Evolutionary conservation across 2,888 invertebrate genomes (phyloP).

Genomic region (Drosophila borealis): DNA sequence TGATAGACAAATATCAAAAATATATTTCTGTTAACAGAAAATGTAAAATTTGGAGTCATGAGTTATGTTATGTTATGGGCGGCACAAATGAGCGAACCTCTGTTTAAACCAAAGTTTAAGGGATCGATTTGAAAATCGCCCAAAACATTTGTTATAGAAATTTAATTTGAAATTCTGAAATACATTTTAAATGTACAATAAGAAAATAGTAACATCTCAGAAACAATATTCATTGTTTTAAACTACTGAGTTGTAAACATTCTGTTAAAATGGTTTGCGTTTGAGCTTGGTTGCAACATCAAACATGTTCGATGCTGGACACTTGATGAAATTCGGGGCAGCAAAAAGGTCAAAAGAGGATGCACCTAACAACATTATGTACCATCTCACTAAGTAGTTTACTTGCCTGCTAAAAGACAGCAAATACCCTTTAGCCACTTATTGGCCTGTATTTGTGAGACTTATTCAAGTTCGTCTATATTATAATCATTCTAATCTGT

Average conservation of each 20-base stretch:
- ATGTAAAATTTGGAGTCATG: not conserved
- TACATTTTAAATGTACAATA: too few species aligned
- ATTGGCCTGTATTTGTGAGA: not conserved
- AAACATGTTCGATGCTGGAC: conserved; percentile 44
- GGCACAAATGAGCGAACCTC: too few species aligned
- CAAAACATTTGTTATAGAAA: too few species aligned
- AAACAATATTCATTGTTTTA: too few species aligned
- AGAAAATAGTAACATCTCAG: too few species aligned
- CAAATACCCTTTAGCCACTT: not conserved
- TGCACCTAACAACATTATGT: conserved; percentile 29
- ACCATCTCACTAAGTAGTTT: not conserved
- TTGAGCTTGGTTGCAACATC: conserved; percentile 20
- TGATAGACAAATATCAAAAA: conserved; percentile 12
- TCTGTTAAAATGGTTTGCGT: conserved; percentile 16
- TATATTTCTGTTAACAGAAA: not conserved
- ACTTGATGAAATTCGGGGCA: conserved; percentile 22
- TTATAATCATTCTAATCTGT: too few species aligned
- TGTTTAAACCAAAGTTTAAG: too few species aligned
- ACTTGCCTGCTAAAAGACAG: not conserved
- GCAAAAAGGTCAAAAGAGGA: conserved; percentile 19
- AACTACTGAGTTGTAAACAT: conserved; percentile 5
- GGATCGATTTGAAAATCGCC: too few species aligned
- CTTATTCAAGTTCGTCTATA: too few species aligned
- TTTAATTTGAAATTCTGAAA: too few species aligned
- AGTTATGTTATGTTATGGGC: too few species aligned